These are phyloP conservation scores for Campoplex capitator DNA, from an alignment of 2,888 invertebrate genomes.

Conservation along the genomic window DNA sequence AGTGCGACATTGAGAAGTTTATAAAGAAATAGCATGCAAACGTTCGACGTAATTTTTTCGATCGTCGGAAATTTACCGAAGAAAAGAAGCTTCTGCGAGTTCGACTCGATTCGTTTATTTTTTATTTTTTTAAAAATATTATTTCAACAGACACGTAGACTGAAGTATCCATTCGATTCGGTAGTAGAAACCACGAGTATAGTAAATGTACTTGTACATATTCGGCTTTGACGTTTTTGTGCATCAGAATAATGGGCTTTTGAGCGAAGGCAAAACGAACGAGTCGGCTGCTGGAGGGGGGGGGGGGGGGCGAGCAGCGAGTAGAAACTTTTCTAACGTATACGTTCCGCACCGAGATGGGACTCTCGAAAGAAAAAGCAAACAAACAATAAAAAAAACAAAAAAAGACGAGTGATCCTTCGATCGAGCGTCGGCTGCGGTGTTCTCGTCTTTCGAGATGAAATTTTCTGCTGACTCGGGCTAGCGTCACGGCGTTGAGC, in stretches of 20 bases:
- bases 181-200: neutral
- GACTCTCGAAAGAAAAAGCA: constrained; percentile 29
- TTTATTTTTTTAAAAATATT: neutral
- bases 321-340: constrained; percentile 33
- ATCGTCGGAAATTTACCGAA: neutral
- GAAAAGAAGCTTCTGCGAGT: neutral
- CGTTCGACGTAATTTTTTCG: constrained; percentile 16
- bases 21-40: constrained; percentile 14
- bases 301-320: neutral
- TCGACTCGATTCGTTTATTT: neutral
- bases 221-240: constrained; percentile 7
- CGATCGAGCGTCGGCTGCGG: constrained; percentile 16
- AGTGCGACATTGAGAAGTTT: constrained; percentile 47
- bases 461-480: constrained; percentile 56
- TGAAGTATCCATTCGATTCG: neutral
- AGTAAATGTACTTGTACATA: neutral
- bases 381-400: constrained; percentile 17
- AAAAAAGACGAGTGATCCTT: constrained; percentile 9
- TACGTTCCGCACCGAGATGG: constrained; percentile 4
- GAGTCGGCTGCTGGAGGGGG: constrained; percentile 1
- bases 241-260: constrained; percentile 34
- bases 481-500: constrained; percentile 42
- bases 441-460: constrained; percentile 20
- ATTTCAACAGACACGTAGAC: neutral
- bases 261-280: constrained; percentile 30